phyloP scores from a whole-genome alignment of 2,888 invertebrate species.

The Tipula helvola region DNA sequence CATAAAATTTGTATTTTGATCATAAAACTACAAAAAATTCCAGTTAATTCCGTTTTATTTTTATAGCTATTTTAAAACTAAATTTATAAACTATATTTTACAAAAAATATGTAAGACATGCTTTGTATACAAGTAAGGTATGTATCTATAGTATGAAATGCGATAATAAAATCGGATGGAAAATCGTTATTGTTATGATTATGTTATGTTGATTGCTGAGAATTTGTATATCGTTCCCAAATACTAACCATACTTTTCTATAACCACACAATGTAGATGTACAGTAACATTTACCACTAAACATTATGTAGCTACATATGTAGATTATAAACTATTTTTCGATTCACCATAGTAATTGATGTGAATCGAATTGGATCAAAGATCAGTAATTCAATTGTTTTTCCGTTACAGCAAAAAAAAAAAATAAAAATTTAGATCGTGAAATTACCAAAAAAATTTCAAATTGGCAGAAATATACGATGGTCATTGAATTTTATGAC shows the following conservation, averaged over 20 bases:
- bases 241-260: not conserved
- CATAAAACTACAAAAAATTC: not conserved
- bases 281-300: not conserved
- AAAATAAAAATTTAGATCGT: not conserved
- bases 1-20: not conserved
- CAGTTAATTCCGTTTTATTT: not conserved
- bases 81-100: not conserved
- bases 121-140: not conserved
- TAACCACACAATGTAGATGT: not conserved
- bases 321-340: not conserved
- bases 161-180: not conserved
- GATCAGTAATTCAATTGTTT: not conserved
- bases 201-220: not conserved
- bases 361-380: not conserved
- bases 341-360: not conserved
- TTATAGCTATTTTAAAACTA: not conserved
- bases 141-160: not conserved
- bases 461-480: not conserved
- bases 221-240: not conserved
- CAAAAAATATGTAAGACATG: not conserved
- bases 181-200: not conserved
- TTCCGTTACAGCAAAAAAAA: not conserved
- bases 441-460: not conserved
- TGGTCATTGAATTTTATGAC: not conserved
- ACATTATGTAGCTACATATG: not conserved